Base-by-base conservation (phyloP, 2,113 vertebrate genomes). In the Progne subis region DNA sequence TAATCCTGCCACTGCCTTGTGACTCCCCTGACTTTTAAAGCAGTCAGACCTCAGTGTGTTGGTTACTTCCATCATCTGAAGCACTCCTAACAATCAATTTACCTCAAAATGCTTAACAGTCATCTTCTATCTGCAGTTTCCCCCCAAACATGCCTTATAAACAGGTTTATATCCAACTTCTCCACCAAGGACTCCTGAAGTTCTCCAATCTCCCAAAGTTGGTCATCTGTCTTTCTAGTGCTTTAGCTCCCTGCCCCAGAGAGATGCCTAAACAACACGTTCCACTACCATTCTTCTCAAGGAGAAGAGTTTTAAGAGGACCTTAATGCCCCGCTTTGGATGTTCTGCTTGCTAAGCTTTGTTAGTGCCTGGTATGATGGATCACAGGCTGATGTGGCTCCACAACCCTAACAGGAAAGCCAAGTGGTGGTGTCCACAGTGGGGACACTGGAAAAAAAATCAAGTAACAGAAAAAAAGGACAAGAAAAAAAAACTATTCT, bases 41-140 rank as follows among this genome's bases (percentile, higher is more conserved):
- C 37, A 75, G 32, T 28, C 61, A 81, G 5, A 39, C 29, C 8
- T 4, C 20, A 52, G 49, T 12, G 28, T 3, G 2, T 47, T 90
- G 72, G 44, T 24, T 69, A 75, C 9, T 87, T 95, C 50, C 59
- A 86, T 56, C 64, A 79, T 24, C 49, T 83, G 65, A 92, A 92
- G 28, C 57, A 82, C 14, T 50, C 50, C 24, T 60, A 82, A 63
- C 57, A 75, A 56, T 81, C 52, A 24, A 34, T 79, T 79, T 20
- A 88, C 55, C 41, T 76, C 56, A 60, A 84, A 94, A 94, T 78
- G 28, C 34, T 39, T 43, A 69, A 71, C 15, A 37, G 76, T 11
- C 50, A 65, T 56, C 65, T 79, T 76, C 49, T 25, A 85, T 20
- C 63, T 49, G 46, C 3, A 19, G 18, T 60, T 71, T 65, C 63